Percentiles rank a stretch among this genome's conserved stretches.
phyloP scores from a whole-genome alignment of 2,797 vertebrate genomes.

The Nyctibius grandis region DNA sequence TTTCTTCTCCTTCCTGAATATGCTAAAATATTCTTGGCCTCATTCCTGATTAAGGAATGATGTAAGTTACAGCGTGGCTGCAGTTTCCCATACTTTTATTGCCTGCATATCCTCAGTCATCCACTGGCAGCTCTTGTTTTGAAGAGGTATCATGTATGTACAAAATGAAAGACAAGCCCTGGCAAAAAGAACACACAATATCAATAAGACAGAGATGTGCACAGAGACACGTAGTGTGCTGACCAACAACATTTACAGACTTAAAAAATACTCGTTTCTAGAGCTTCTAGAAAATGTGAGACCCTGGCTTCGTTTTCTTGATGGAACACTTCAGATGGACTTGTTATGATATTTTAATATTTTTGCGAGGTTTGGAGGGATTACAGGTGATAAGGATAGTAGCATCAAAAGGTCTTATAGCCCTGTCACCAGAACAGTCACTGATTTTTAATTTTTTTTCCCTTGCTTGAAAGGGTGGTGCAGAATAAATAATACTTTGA shows the following conservation, averaged over 20 bases:
- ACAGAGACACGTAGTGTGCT: fast-evolving
- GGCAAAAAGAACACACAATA: not conserved
- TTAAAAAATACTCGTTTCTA: not conserved
- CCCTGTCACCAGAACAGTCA: not conserved
- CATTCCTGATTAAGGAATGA: not conserved
- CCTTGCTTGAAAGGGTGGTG: not conserved
- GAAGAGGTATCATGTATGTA: not conserved
- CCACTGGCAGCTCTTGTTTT: not conserved
- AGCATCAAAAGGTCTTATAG: not conserved
- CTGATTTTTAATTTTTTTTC: not conserved
- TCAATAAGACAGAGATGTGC: not conserved
- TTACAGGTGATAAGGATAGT: not conserved
- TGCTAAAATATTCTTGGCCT: not conserved
- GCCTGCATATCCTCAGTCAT: not conserved
- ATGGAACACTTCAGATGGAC: not conserved
- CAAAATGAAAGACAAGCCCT: not conserved
- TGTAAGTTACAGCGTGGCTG: not conserved
- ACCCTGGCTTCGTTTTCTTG: not conserved
- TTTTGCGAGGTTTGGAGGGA: not conserved
- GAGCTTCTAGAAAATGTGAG: not conserved
- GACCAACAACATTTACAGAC: not conserved
- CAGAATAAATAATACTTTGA: not conserved
- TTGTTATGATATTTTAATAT: not conserved
- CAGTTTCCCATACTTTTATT: not conserved
- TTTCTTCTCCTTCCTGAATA: not conserved